Evolutionary conservation across 2,797 vertebrate genomes (phyloP), one percentile per base, ranked within the genome.

Genomic region (Thripadectes ignobilis): DNA sequence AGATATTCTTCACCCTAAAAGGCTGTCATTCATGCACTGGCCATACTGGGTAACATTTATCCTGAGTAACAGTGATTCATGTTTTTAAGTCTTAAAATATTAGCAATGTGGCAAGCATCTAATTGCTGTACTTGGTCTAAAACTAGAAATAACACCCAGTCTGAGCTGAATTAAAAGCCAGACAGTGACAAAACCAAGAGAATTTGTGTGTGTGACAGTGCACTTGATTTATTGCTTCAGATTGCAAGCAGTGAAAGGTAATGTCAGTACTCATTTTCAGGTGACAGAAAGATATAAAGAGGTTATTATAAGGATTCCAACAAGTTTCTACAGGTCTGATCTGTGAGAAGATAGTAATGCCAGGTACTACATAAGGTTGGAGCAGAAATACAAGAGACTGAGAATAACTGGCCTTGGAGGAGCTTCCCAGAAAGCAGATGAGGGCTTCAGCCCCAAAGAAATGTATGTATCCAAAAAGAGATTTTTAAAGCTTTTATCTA

Each of bases 141-240:
- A 93, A 59, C 36, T 71, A 84, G 80, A 88, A 97, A 95, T 84
- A 92, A 86, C 55, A 94, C 45, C 80, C 77, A 84, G 22, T 57
- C 69, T 86, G 76, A 73, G 63, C 30, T 51, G 63, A 91, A 94
- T 84, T 84, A 94, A 69, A 93, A 91, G 59, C 59, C 80, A 94
- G 91, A 80, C 87, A 82, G 55, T 90, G 73, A 89, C 85, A 96
- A 95, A 95, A 86, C 38, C 55, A 43, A 82, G 80, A 96, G 85
- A 80, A 88, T 92, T 76, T 93, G 71, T 76, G 57, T 59, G 76
- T 79, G 63, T 92, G 91, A 93, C 94, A 88, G 52, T 24, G 74
- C 49, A 76, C 80, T 91, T 95, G 94, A 96, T 96, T 95, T 92
- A 96, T 93, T 93, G 85, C 85, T 83, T 82, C 77, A 79, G 93